Conservation (phyloP, 2,113 vertebrate genomes). For the Chloropsis hardwickii region DNA sequence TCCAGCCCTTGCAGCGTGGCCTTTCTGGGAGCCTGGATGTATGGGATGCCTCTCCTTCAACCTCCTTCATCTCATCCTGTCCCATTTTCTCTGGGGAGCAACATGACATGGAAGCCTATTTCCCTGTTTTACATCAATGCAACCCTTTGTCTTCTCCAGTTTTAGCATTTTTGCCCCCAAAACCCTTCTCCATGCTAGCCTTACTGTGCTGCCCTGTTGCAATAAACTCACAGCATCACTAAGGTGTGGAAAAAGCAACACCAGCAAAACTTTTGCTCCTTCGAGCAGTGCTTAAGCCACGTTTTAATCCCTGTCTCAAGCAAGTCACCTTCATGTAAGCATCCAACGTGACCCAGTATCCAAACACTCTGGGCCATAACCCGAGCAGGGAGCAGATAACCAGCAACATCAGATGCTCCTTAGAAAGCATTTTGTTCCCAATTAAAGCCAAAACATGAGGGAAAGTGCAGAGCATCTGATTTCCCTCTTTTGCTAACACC, state of each 20-base stretch:
- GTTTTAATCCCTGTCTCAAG: neutral
- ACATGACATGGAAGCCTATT: rapidly evolving
- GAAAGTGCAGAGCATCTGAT: constrained; percentile 36
- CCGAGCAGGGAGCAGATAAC: neutral
- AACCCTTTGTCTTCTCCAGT: neutral
- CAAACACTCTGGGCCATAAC: neutral
- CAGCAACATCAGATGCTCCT: neutral
- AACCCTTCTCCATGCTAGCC: neutral
- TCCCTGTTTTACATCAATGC: neutral
- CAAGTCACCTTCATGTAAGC: neutral
- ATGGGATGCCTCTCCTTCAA: neutral
- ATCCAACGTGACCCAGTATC: neutral
- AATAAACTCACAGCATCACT: neutral
- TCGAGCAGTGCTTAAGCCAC: neutral
- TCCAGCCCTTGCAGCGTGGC: neutral
- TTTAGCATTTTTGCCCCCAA: neutral
- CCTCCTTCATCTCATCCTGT: neutral
- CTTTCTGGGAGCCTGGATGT: neutral
- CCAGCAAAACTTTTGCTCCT: neutral
- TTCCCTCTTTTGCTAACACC: constrained; percentile 5
- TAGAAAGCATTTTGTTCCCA: neutral
- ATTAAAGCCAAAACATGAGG: constrained; percentile 4
- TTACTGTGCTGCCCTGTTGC: neutral
- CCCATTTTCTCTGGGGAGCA: neutral
- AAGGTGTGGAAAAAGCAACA: neutral